phyloP scores from a whole-genome alignment of 1,140 invertebrate species.

The Drosophila kurseongensis region DNA sequence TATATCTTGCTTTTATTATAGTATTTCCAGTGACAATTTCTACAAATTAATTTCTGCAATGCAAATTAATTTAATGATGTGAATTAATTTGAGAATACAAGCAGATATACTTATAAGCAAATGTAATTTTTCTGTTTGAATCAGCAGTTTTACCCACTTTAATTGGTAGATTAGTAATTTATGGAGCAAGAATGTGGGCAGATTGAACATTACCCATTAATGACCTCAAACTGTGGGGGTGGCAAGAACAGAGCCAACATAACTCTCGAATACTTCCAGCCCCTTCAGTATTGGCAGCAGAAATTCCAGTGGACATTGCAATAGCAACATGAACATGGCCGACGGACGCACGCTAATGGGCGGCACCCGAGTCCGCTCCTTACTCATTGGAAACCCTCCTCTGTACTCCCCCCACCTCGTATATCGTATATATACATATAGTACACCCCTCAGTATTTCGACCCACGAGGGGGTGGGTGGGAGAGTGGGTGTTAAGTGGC shows the following conservation, averaged over 20 bases:
- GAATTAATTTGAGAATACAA: not conserved
- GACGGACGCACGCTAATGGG: slow-evolving; percentile 67
- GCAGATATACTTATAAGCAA: not conserved
- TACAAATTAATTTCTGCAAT: too few relatives aligned
- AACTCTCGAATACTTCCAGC: slow-evolving; percentile 21
- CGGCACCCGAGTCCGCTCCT: slow-evolving; percentile 30
- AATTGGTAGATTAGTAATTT: slow-evolving; percentile 7
- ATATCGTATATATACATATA: too few relatives aligned
- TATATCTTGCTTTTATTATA: too few relatives aligned
- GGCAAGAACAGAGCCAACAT: not conserved
- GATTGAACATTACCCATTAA: slow-evolving; percentile 25
- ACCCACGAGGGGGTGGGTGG: slow-evolving; percentile 47
- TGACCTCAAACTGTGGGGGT: slow-evolving; percentile 6
- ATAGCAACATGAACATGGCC: slow-evolving; percentile 60
- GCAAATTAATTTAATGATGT: not conserved
- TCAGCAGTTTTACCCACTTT: not conserved
- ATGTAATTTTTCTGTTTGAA: not conserved
- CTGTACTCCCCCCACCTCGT: not conserved
- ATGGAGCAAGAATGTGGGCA: not conserved
- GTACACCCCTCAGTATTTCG: not conserved
- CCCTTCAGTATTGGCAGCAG: slow-evolving; percentile 27
- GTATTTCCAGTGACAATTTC: too few relatives aligned
- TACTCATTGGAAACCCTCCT: slow-evolving; percentile 9
- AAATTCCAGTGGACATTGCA: slow-evolving; percentile 42
- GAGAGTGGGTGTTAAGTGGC: slow-evolving; percentile 60